Percentiles rank a stretch among this genome's conserved stretches.
Conservation (phyloP, 2,888 invertebrate species). For the Diachrysia chrysitis region DNA sequence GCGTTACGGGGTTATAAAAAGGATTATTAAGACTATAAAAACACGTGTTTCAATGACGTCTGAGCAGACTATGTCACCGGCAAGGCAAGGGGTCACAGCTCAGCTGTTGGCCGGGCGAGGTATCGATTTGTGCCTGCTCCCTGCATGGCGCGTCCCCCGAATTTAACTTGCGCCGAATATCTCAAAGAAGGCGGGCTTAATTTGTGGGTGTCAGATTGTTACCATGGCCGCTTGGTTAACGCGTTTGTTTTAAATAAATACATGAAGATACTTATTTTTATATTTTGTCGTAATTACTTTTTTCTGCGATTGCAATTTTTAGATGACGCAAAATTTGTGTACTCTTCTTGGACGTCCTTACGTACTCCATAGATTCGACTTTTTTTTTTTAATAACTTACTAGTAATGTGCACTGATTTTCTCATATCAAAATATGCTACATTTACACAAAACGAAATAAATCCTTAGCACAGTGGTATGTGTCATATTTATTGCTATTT, state of each 20-base stretch:
- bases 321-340: too few relatives aligned
- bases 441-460: not conserved
- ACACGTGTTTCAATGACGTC: slow-evolving; percentile 39
- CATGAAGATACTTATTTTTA: too few relatives aligned
- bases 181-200: not conserved
- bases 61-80: slow-evolving; percentile 44
- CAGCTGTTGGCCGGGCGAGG: slow-evolving; percentile 60
- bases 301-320: too few relatives aligned
- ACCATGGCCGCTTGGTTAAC: too few relatives aligned
- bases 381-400: too few relatives aligned
- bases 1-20: not conserved
- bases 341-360: too few relatives aligned
- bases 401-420: too few relatives aligned
- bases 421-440: too few relatives aligned
- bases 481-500: not conserved
- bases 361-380: too few relatives aligned
- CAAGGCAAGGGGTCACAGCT: slow-evolving; percentile 47
- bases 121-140: slow-evolving; percentile 59
- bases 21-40: not conserved
- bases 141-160: slow-evolving; percentile 30
- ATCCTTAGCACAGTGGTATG: not conserved
- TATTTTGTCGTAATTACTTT: too few relatives aligned
- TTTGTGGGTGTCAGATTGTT: slow-evolving; percentile 4
- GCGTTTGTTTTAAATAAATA: not conserved
- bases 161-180: slow-evolving; percentile 15